Evolutionary conservation across 2,888 invertebrate genomes (phyloP).

Genomic region (Lampropteryx suffumata): DNA sequence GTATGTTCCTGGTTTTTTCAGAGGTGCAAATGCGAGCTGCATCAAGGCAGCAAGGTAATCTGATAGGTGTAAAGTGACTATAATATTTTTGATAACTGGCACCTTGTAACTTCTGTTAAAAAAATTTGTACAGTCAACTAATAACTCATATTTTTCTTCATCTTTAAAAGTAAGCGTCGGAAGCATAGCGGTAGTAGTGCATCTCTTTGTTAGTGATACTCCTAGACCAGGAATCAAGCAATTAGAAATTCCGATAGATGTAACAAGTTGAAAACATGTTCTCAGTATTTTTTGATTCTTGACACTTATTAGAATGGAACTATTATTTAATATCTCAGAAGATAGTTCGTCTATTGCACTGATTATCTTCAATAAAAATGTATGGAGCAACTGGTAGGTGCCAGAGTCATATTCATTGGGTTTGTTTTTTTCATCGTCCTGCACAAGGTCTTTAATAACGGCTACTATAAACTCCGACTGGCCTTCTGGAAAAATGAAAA

Average conservation of each 20-base stretch:
- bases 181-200: slow-evolving; percentile 55
- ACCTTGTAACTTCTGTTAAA: slow-evolving; percentile 72
- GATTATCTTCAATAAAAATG: slow-evolving; percentile 69
- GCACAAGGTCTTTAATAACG: slow-evolving; percentile 31
- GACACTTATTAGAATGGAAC: slow-evolving; percentile 83
- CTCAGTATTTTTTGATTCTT: slow-evolving; percentile 85
- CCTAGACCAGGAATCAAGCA: slow-evolving; percentile 87
- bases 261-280: slow-evolving; percentile 83
- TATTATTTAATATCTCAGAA: slow-evolving; percentile 50
- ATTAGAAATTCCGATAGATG: slow-evolving; percentile 86
- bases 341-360: slow-evolving; percentile 66
- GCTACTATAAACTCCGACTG: slow-evolving; percentile 48
- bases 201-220: slow-evolving; percentile 71
- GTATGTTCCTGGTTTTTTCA: slow-evolving; percentile 82
- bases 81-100: slow-evolving; percentile 79
- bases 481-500: slow-evolving; percentile 50
- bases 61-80: slow-evolving; percentile 81
- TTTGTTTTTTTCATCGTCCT: slow-evolving; percentile 25
- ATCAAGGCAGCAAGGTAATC: slow-evolving; percentile 86
- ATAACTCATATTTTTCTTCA: slow-evolving; percentile 76
- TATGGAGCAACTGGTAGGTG: slow-evolving; percentile 51
- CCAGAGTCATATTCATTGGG: slow-evolving; percentile 23
- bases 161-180: slow-evolving; percentile 61
- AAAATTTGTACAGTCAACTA: slow-evolving; percentile 75
- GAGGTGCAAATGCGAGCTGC: slow-evolving; percentile 86